Evolutionary conservation across 2,113 vertebrate species (phyloP), one percentile per base, ranked within the genome.

Genomic region (Centrocercus urophasianus): DNA sequence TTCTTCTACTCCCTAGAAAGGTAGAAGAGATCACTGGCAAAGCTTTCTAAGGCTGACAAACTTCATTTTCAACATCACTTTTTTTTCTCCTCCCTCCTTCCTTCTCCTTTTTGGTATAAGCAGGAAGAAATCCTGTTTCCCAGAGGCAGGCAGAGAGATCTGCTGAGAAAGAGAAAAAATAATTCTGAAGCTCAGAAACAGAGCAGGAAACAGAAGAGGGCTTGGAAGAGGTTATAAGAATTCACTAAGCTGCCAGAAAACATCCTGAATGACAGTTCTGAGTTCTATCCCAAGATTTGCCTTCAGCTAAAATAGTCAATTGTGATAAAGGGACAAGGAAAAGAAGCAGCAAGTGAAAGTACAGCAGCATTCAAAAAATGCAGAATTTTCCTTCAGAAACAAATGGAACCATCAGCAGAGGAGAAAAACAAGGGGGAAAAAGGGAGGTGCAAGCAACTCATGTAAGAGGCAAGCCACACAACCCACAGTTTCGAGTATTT

Each of bases 231-330:
- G 40, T 80, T 86, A 74, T 45, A 30, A 83, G 60, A 92, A 66
- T 54, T 71, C 80, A 5, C 64, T 66, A 43, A 6, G 5, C 38
- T 89, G 52, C 34, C 74, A 89, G 57, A 74, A 43, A 47, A 82
- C 30, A 85, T 52, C 34, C 27, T 71, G 67, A 71, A 71, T 71
- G 47, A 52, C 47, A 71, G 47, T 28, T 38, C 43, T 57, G 48
- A 93, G 73, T 25, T 89, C 64, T 72, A 89, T 57, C 54, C 43
- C 82, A 69, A 79, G 75, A 75, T 25, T 67, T 7, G 71, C 71
- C 52, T 94, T 69, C 63, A 88, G 74, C 66, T 72, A 82, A 91
- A 89, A 82, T 2, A 95, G 32, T 43, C 66, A 60, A 56, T 64
- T 36, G 30, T 25, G 21, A 82, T 45, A 89, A 79, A 83, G 22